phyloP scores from a whole-genome alignment of 2,888 invertebrate species.

The Altica lythri region DNA sequence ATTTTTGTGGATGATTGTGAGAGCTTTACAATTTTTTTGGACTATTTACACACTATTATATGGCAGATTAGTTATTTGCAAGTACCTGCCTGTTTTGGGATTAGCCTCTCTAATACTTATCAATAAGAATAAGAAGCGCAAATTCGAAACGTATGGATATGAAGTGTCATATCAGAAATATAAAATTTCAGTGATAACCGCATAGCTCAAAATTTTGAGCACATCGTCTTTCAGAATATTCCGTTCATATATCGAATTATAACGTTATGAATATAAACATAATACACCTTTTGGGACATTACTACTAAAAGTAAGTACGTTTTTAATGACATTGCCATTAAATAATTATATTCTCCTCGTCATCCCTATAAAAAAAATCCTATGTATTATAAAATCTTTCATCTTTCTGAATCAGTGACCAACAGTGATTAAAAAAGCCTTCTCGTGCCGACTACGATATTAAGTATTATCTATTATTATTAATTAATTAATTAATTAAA shows the following conservation, averaged over 20 bases:
- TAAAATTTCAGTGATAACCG: slow-evolving; percentile 47
- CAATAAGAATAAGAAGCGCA: slow-evolving; percentile 36
- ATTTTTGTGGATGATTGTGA: slow-evolving; percentile 35
- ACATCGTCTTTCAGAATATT: slow-evolving; percentile 51
- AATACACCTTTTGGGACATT: slow-evolving; percentile 26
- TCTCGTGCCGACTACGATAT: slow-evolving; percentile 38
- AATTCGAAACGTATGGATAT: slow-evolving; percentile 37
- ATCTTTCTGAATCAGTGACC: slow-evolving; percentile 42
- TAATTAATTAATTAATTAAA: background rate
- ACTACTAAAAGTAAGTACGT: slow-evolving; percentile 36
- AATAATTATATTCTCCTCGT: slow-evolving; percentile 24
- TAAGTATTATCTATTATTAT: slow-evolving; percentile 23
- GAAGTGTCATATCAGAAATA: slow-evolving; percentile 50
- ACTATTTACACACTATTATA: slow-evolving; percentile 37
- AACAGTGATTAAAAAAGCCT: slow-evolving; percentile 46
- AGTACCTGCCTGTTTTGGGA: slow-evolving; percentile 41
- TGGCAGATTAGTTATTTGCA: slow-evolving; percentile 37
- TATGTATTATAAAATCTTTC: slow-evolving; percentile 39
- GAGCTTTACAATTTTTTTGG: slow-evolving; percentile 45
- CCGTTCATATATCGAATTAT: slow-evolving; percentile 45
- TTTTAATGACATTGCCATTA: slow-evolving; percentile 41
- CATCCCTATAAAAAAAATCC: slow-evolving; percentile 29
- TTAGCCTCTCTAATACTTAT: slow-evolving; percentile 24
- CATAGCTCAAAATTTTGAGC: slow-evolving; percentile 50
- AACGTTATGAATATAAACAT: slow-evolving; percentile 35